phyloP scores from a whole-genome alignment of 2,113 vertebrate genomes.

The Misgurnus mizolepis region DNA sequence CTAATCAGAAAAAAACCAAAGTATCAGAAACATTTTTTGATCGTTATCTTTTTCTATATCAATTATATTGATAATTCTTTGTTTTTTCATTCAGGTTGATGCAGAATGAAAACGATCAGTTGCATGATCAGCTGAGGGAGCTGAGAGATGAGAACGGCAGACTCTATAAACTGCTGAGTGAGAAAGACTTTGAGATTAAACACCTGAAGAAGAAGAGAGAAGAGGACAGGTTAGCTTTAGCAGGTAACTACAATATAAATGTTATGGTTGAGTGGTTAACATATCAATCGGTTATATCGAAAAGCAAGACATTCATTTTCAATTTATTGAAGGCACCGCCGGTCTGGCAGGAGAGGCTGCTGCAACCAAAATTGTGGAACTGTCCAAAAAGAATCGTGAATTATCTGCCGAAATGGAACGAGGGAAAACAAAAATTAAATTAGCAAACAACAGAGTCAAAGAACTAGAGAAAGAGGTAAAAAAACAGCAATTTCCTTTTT shows the following conservation, averaged over 20 bases:
- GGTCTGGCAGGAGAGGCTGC: slow-evolving; percentile 83
- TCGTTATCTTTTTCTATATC: too few species aligned
- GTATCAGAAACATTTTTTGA: too few species aligned
- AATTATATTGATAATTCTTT: background rate
- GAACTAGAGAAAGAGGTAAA: slow-evolving; percentile 88
- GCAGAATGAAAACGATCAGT: slow-evolving; percentile 69
- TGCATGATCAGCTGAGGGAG: slow-evolving; percentile 79
- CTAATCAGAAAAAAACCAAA: too few species aligned
- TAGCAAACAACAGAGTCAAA: slow-evolving; percentile 77
- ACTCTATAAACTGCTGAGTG: slow-evolving; percentile 83
- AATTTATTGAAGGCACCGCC: slow-evolving; percentile 68
- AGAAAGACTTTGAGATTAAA: slow-evolving; percentile 90
- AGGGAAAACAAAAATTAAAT: slow-evolving; percentile 81
- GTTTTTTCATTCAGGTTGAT: slow-evolving; percentile 48
- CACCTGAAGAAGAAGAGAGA: slow-evolving; percentile 84
- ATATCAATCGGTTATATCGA: background rate
- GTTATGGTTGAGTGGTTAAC: background rate
- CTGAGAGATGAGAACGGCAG: slow-evolving; percentile 85
- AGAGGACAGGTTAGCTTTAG: slow-evolving; percentile 79
- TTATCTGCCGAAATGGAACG: slow-evolving; percentile 79
- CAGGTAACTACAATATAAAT: slow-evolving; percentile 71
- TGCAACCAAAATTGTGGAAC: slow-evolving; percentile 88
- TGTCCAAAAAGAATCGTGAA: slow-evolving; percentile 88
- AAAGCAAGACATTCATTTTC: background rate
- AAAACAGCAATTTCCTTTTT: background rate